Base-by-base conservation (phyloP, 2,888 invertebrate species). In the Frankliniella fusca region DNA sequence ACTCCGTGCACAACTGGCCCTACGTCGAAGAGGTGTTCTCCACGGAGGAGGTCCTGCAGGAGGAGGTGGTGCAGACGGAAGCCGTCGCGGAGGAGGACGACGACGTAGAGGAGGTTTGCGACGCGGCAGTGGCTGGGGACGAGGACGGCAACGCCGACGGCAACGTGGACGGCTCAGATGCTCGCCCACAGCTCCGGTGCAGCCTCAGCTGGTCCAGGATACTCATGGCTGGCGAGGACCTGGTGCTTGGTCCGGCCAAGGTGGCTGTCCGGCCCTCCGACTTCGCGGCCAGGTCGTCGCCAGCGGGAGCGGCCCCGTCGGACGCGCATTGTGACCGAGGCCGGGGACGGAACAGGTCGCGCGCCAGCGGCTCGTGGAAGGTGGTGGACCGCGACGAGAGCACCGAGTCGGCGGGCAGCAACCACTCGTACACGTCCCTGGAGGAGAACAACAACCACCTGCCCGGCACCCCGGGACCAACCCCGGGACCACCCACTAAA, bases 401-500 rank as follows among this genome's bases (percentile, higher is more conserved):
- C 70, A 27, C 23, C 70, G 70, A 76, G 23, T 27, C 70, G 8
- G 70, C 9, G 27, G 70, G 10, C 70, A 76, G 70, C 70, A 12
- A 23, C 27, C 70, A 27, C 70, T 61, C 61, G 15, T 61, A n/a
- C 61, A n/a, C 61, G 5, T 61, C 61, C 61, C 61, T 20, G 61
- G 70, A 76, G 27, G 70, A 76, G 70, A 76, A 76, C 70, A 76
- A 76, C 70, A 76, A 76, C 70, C 23, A 27, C 23, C 70, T 23
- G 23, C 70, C n/a, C 7, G 27, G 27, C 23, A 76, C 23, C 70
- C 54, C 54, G 54, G 38, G 38, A 38, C 38, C 38, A 2, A 76
- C 23, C 70, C 54, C 54, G 54, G 38, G 38, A 38, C 38, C 38
- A 2, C 38, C 38, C 38, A 38, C 38, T 38, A 38, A 38, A 38